Evolutionary conservation across 2,888 invertebrate genomes (phyloP).

Genomic region (Chironomus riparius): DNA sequence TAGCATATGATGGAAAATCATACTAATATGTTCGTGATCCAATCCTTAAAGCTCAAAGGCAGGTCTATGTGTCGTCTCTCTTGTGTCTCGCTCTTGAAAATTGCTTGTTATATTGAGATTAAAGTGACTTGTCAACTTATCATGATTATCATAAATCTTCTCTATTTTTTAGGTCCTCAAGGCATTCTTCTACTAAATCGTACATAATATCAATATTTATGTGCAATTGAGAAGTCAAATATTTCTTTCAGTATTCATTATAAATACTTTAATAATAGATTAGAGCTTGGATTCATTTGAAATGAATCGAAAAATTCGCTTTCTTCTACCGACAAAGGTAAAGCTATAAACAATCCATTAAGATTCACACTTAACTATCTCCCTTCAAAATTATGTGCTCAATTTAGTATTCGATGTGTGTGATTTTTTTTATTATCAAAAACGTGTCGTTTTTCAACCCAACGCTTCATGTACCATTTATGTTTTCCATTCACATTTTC

Average conservation of each 20-base stretch:
- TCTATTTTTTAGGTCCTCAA: not conserved
- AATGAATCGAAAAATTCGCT: slow-evolving; percentile 14
- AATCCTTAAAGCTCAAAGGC: not conserved
- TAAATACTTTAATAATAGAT: too few relatives aligned
- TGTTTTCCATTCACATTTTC: not conserved
- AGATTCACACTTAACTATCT: too few relatives aligned
- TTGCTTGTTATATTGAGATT: too few relatives aligned
- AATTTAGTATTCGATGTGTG: not conserved
- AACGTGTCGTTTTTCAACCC: too few relatives aligned
- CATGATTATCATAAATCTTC: not conserved
- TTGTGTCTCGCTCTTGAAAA: too few relatives aligned
- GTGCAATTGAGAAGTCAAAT: not conserved
- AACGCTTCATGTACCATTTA: not conserved
- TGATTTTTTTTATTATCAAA: too few relatives aligned
- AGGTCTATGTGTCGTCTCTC: too few relatives aligned
- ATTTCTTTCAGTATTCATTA: not conserved
- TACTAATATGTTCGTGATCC: not conserved
- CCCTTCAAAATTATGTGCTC: too few relatives aligned
- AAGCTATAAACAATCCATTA: not conserved
- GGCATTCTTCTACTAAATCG: too few relatives aligned
- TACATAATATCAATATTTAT: not conserved
- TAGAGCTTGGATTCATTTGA: not conserved
- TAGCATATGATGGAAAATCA: not conserved
- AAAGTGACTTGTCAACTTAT: too few relatives aligned
- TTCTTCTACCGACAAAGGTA: slow-evolving; percentile 15